Percentiles rank a stretch among this genome's conserved stretches.
phyloP scores from a whole-genome alignment of 1,140 invertebrate species.

The Dinoponera quadriceps region DNA sequence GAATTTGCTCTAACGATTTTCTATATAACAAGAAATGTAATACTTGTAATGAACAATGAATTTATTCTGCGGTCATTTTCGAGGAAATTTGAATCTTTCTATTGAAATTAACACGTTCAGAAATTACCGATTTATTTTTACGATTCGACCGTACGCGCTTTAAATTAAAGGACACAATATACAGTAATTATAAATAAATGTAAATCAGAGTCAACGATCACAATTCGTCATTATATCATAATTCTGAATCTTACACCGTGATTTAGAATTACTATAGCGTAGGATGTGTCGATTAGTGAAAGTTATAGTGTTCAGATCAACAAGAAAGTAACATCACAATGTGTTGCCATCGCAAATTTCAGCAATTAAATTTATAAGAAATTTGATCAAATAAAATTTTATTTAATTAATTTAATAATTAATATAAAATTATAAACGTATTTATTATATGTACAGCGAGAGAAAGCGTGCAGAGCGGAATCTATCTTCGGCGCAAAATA shows the following conservation, averaged over 20 bases:
- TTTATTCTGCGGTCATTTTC: neutral
- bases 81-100: conserved; percentile 12
- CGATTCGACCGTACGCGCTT: conserved; percentile 36
- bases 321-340: conserved; percentile 24
- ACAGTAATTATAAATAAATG: conserved; percentile 20
- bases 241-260: neutral
- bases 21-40: conserved; percentile 4
- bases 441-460: conserved; percentile 29
- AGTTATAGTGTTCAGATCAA: conserved; percentile 30
- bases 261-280: conserved; percentile 13
- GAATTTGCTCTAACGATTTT: conserved; percentile 12
- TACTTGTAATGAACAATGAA: conserved; percentile 33
- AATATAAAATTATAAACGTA: conserved; percentile 24
- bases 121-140: conserved; percentile 47
- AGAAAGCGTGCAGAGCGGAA: neutral
- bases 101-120: conserved; percentile 18
- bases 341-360: conserved; percentile 16
- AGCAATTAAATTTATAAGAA: conserved; percentile 6
- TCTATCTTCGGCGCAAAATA: conserved; percentile 9
- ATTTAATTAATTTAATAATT: conserved; percentile 35
- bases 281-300: conserved; percentile 17
- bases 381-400: conserved; percentile 9
- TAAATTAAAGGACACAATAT: conserved; percentile 30
- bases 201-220: conserved; percentile 26
- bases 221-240: conserved; percentile 6